A percentile compares a stretch with the other conserved stretches of the same genome.
Evolutionary conservation across 2,113 vertebrate species (phyloP).

Genomic region (Urocynchramus pylzowi): DNA sequence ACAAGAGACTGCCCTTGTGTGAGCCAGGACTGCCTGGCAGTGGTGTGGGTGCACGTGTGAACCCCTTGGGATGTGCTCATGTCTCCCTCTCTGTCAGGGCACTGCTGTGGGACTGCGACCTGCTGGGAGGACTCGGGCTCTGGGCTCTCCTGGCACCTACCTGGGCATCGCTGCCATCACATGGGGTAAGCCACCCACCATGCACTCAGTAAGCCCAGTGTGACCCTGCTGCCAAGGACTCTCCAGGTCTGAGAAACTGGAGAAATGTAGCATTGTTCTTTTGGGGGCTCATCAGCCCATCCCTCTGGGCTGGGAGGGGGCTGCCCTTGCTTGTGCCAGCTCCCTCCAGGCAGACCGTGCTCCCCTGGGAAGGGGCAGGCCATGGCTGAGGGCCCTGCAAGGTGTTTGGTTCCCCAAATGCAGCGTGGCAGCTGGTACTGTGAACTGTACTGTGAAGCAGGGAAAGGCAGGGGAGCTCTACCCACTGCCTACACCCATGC

Average conservation of each 20-base stretch:
- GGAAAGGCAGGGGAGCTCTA: neutral
- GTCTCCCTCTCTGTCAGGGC: neutral
- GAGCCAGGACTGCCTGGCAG: neutral
- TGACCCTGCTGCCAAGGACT: neutral
- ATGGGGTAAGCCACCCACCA: conserved; percentile 12
- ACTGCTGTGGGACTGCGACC: neutral
- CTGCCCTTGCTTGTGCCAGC: neutral
- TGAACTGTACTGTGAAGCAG: neutral
- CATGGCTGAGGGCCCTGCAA: rapidly evolving
- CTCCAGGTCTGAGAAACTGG: neutral
- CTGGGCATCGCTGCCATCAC: conserved; percentile 4
- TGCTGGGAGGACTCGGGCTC: neutral
- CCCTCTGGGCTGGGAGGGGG: neutral
- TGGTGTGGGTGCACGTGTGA: rapidly evolving
- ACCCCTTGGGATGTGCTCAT: neutral
- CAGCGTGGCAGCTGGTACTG: neutral
- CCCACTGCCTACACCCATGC: neutral
- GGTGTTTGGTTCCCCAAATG: neutral
- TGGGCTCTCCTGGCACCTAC: neutral
- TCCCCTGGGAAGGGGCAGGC: neutral
- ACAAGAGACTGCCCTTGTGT: neutral
- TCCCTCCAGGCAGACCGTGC: neutral
- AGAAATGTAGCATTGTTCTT: neutral
- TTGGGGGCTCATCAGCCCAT: neutral
- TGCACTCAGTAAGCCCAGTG: rapidly evolving